Percentiles rank a stretch among this genome's conserved stretches.
Conservation (phyloP, 2,797 vertebrate species). For the Thunnus albacares region DNA sequence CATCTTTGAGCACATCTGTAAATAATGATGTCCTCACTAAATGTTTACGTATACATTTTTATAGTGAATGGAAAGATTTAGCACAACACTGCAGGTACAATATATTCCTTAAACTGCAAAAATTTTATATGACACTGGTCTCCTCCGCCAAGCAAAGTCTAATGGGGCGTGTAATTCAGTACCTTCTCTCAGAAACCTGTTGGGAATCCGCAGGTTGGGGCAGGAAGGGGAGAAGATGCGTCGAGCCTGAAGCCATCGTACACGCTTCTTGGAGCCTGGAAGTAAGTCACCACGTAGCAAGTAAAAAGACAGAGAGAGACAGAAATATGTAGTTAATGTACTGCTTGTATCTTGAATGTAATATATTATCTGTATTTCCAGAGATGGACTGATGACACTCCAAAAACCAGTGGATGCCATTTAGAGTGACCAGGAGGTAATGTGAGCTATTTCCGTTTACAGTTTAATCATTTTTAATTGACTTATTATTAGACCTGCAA, state of each 20-base stretch:
- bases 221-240: constrained; percentile 89
- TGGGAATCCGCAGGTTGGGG: constrained; percentile 89
- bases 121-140: no score
- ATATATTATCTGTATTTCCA: not conserved
- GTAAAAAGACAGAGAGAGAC: constrained; percentile 15
- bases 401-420: no score
- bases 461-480: not conserved
- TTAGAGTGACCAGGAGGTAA: not conserved
- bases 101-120: no score
- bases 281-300: constrained; percentile 49
- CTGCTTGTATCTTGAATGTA: no score
- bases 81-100: not conserved
- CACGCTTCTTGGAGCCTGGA: constrained; percentile 89
- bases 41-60: no score
- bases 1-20: not conserved
- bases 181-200: constrained; percentile 92
- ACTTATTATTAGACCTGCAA: not conserved
- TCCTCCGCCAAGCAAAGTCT: not conserved
- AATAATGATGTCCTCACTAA: not conserved
- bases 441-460: not conserved
- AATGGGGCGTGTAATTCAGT: not conserved
- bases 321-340: not conserved
- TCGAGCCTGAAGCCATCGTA: constrained; percentile 88
- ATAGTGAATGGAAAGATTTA: not conserved
- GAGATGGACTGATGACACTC: no score